A percentile compares a stretch with the other conserved stretches of the same genome.
Conservation (phyloP, 2,113 vertebrate genomes). For the Coregonus clupeaformis region DNA sequence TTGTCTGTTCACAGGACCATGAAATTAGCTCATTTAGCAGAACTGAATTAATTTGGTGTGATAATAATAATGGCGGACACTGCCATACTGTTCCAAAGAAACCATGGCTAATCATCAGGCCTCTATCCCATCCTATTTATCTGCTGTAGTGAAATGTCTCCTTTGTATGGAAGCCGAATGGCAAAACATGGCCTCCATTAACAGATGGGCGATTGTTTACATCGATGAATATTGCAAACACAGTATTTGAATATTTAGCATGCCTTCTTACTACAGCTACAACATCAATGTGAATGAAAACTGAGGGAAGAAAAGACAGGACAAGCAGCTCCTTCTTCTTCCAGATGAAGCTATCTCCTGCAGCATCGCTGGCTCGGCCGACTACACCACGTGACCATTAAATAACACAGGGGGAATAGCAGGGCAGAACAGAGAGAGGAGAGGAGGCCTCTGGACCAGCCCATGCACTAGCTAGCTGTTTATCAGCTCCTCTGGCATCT, state of each 20-base stretch:
- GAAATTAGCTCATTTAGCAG: slow-evolving; percentile 49
- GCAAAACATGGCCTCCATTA: slow-evolving; percentile 1
- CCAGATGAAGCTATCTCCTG: too few species aligned
- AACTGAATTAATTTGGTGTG: slow-evolving; percentile 42
- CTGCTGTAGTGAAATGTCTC: not conserved
- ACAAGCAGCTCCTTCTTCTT: too few species aligned
- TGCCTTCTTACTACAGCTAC: not conserved
- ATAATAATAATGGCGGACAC: slow-evolving; percentile 47
- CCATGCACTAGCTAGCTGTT: too few species aligned
- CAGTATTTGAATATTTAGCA: slow-evolving; percentile 28
- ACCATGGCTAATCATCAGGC: slow-evolving; percentile 28
- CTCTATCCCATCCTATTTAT: slow-evolving; percentile 21
- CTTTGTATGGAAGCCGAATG: not conserved
- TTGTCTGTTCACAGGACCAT: slow-evolving; percentile 46
- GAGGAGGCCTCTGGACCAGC: too few species aligned
- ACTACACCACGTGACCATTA: too few species aligned
- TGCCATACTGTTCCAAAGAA: slow-evolving; percentile 18
- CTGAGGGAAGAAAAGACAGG: too few species aligned
- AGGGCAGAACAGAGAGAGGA: too few species aligned
- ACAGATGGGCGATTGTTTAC: slow-evolving; percentile 47
- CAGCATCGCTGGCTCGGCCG: too few species aligned
- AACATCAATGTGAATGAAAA: slow-evolving; percentile 7
- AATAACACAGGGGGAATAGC: too few species aligned
- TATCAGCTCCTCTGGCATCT: too few species aligned
- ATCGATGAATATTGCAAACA: slow-evolving; percentile 43